Evolutionary conservation across 2,113 vertebrate species (phyloP).

Genomic region (Bujurquina vittata): DNA sequence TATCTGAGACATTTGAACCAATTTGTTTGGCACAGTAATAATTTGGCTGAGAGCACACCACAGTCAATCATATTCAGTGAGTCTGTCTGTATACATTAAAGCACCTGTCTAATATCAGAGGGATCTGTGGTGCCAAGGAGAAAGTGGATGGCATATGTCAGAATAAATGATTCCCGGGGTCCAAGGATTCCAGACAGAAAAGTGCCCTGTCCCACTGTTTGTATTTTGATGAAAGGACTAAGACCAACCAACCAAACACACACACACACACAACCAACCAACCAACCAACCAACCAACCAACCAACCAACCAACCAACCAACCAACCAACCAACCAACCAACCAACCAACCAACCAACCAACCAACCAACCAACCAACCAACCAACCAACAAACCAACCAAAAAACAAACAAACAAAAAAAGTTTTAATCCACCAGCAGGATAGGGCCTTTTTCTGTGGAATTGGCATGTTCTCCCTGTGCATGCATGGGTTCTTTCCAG

Average conservation of each 20-base stretch:
- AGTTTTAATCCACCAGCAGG: rapidly evolving
- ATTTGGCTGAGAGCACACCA: not conserved
- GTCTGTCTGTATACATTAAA: not conserved
- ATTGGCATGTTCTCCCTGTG: not conserved
- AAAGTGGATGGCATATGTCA: not conserved
- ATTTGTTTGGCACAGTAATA: not conserved
- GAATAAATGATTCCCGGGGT: rapidly evolving
- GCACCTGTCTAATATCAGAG: not conserved
- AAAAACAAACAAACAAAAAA: not conserved
- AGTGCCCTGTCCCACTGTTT: not conserved
- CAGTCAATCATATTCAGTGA: not conserved
- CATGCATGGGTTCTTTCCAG: not conserved
- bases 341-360: too few relatives aligned
- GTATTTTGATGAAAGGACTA: not conserved
- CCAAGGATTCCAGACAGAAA: not conserved
- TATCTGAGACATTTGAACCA: not conserved
- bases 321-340: too few relatives aligned
- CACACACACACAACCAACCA: too few relatives aligned
- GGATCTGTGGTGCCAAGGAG: not conserved
- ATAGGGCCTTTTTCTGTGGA: not conserved
- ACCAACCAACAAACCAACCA: too few relatives aligned
- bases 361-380: too few relatives aligned
- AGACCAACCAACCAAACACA: too few relatives aligned
- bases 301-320: too few relatives aligned
- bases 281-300: too few relatives aligned